Evolutionary conservation across 1,140 invertebrate genomes (phyloP).

Genomic region (Meloidogyne hapla): DNA sequence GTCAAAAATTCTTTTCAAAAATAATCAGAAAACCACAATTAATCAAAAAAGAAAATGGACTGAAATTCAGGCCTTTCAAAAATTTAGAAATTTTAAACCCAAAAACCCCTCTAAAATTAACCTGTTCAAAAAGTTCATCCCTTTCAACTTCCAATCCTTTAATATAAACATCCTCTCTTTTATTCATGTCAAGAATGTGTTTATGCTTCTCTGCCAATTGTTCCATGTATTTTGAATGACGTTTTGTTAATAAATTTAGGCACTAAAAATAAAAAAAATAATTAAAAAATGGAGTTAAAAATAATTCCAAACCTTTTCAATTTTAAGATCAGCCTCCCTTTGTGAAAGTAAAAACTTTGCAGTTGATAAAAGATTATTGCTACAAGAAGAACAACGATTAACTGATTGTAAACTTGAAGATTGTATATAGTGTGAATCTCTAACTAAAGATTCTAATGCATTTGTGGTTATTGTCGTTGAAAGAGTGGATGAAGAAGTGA

Average conservation of each 20-base stretch:
- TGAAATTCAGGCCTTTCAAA: no score
- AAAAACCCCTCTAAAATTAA: not conserved
- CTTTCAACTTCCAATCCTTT: conserved; percentile 17
- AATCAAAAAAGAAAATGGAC: no score
- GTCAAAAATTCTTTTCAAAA: no score
- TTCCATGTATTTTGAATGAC: conserved; percentile 24
- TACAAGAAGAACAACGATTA: conserved; percentile 9
- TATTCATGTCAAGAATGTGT: not conserved
- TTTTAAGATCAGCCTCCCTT: conserved; percentile 20
- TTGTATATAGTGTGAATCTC: conserved; percentile 14
- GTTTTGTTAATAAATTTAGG: conserved; percentile 18
- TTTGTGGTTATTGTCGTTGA: not conserved
- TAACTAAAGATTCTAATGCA: conserved; percentile 13
- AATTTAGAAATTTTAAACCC: no score
- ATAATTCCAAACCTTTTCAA: conserved; percentile 29
- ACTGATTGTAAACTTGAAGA: not conserved
- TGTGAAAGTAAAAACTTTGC: conserved; percentile 26
- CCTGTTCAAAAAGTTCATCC: conserved; percentile 14
- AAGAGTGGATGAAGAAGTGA: not conserved
- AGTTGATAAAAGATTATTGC: not conserved
- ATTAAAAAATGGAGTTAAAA: no score
- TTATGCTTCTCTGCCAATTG: conserved; percentile 14
- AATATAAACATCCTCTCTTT: conserved; percentile 1
- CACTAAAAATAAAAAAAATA: conserved; percentile 16
- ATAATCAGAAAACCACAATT: no score